Evolutionary conservation across 2,888 invertebrate species (phyloP).

Genomic region (Leistus spinibarbis): DNA sequence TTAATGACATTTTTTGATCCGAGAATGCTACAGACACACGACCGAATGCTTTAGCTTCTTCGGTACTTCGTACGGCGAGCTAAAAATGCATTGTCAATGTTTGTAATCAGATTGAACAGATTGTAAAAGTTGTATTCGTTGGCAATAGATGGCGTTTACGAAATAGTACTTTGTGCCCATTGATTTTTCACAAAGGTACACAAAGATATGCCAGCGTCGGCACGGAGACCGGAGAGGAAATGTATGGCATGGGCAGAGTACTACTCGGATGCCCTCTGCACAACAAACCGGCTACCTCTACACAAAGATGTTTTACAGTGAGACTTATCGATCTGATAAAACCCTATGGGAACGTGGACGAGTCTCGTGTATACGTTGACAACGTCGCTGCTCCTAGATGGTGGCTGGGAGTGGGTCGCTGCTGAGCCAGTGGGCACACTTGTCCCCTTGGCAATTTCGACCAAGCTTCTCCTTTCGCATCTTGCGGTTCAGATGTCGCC

Average conservation of each 20-base stretch:
- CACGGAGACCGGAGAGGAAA: background rate
- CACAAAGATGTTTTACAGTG: slow-evolving; percentile 18
- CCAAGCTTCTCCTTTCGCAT: background rate
- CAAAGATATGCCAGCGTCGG: background rate
- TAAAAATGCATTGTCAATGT: too few relatives aligned
- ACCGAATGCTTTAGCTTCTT: background rate
- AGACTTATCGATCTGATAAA: slow-evolving; percentile 18
- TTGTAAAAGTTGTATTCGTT: too few relatives aligned
- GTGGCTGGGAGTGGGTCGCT: background rate
- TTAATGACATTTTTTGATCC: too few relatives aligned
- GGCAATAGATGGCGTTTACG: too few relatives aligned
- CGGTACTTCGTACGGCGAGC: too few relatives aligned
- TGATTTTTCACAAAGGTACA: too few relatives aligned
- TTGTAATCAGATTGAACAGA: background rate
- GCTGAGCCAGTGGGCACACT: too few relatives aligned
- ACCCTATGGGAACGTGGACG: slow-evolving; percentile 1
- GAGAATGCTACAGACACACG: background rate
- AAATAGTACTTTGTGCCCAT: too few relatives aligned
- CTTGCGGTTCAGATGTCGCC: slow-evolving; percentile 2
- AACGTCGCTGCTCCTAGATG: background rate
- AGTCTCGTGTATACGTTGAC: background rate
- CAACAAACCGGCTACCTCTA: slow-evolving; percentile 3
- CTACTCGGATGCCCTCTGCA: slow-evolving; percentile 7
- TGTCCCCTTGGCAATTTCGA: background rate
- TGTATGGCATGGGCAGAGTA: background rate